Percentiles rank a stretch among this genome's conserved stretches.
Conservation (phyloP, 2,888 invertebrate species). For the Acanthopleura granulata region DNA sequence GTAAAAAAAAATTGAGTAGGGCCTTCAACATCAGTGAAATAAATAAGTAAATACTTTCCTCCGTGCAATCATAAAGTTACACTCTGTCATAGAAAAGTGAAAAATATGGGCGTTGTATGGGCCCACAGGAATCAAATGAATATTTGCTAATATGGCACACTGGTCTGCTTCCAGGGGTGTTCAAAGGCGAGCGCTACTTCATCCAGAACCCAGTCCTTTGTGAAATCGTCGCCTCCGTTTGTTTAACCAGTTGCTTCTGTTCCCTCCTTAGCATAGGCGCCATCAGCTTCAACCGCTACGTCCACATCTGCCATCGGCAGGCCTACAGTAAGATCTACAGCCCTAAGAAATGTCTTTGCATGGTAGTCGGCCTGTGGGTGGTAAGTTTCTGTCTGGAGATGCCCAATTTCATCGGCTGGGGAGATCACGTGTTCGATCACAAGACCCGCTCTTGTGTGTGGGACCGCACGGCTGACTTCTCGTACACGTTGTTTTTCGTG, state of each 20-base stretch:
- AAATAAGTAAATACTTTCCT: too few species aligned
- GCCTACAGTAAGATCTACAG: constrained; percentile 31
- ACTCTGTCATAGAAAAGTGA: too few species aligned
- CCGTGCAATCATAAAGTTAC: too few species aligned
- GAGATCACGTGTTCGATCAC: constrained; percentile 37
- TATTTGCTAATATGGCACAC: too few species aligned
- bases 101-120: too few species aligned
- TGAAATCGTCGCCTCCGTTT: constrained; percentile 34
- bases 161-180: constrained; percentile 26
- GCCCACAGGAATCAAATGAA: too few species aligned
- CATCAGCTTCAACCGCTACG: constrained; percentile 35
- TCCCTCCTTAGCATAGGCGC: constrained; percentile 37
- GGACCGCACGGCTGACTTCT: constrained; percentile 34
- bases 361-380: constrained; percentile 37
- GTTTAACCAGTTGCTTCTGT: constrained; percentile 37
- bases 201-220: constrained; percentile 31
- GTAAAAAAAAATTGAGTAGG: too few species aligned
- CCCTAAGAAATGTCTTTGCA: constrained; percentile 24
- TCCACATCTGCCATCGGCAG: constrained; percentile 31
- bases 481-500: constrained; percentile 40
- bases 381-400: constrained; percentile 36
- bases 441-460: constrained; percentile 40
- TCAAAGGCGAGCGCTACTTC: constrained; percentile 33
- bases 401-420: constrained; percentile 40
- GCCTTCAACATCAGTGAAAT: too few species aligned